Conservation (phyloP, 2,797 vertebrate species). For the Hyperoplus lanceolatus region DNA sequence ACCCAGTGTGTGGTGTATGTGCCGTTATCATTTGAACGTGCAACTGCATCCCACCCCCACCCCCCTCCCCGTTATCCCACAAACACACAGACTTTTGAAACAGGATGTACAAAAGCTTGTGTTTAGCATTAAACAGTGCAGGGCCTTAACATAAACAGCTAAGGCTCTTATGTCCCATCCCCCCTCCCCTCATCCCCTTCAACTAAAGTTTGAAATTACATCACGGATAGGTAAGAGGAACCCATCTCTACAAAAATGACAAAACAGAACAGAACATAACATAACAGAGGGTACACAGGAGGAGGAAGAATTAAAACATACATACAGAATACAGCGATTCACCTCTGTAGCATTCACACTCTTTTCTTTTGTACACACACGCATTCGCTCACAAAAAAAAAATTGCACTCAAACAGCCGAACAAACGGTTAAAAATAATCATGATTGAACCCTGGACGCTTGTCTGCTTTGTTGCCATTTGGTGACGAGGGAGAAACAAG, state of each 20-base stretch:
- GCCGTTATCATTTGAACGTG: slow-evolving; percentile 52
- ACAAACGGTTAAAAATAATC: slow-evolving; percentile 65
- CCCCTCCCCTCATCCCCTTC: slow-evolving; percentile 22
- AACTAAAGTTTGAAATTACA: slow-evolving; percentile 64
- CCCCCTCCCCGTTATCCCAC: slow-evolving; percentile 23
- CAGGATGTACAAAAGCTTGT: slow-evolving; percentile 82
- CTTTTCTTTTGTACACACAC: slow-evolving; percentile 39
- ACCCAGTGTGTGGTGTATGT: slow-evolving; percentile 63
- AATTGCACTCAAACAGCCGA: slow-evolving; percentile 64
- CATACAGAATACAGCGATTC: slow-evolving; percentile 68
- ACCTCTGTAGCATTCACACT: slow-evolving; percentile 62
- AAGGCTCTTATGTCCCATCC: slow-evolving; percentile 48
- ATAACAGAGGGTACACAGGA: slow-evolving; percentile 40
- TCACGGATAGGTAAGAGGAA: slow-evolving; percentile 30
- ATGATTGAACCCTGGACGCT: slow-evolving; percentile 84
- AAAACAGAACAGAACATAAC: slow-evolving; percentile 53
- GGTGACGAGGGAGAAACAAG: slow-evolving; percentile 73
- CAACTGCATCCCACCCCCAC: slow-evolving; percentile 35
- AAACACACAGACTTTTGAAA: slow-evolving; percentile 72
- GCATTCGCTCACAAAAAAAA: slow-evolving; percentile 17
- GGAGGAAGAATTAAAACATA: slow-evolving; percentile 45
- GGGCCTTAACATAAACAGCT: slow-evolving; percentile 77
- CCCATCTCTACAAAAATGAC: slow-evolving; percentile 41
- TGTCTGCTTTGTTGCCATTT: slow-evolving; percentile 82
- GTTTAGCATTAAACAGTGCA: slow-evolving; percentile 83